Conservation (phyloP, 2,113 vertebrate genomes). For the Ardeotis arabs region DNA sequence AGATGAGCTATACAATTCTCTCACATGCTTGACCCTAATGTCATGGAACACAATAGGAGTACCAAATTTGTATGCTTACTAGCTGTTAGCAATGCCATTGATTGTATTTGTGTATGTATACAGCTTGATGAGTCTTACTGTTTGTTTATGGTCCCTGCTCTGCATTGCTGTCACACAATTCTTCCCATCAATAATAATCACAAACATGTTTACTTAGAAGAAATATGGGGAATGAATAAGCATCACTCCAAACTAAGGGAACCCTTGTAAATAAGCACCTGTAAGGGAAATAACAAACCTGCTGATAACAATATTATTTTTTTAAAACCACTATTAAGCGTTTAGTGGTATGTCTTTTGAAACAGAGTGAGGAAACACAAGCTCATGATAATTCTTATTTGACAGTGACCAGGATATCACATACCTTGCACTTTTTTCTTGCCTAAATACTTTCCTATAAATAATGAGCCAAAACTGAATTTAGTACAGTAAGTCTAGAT, state of each 20-base stretch:
- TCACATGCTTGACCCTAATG: not conserved
- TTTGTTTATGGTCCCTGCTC: slow-evolving; percentile 27
- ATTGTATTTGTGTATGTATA: not conserved
- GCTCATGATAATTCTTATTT: not conserved
- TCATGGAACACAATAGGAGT: not conserved
- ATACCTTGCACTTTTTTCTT: not conserved
- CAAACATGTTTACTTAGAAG: not conserved
- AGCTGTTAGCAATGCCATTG: not conserved
- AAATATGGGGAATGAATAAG: not conserved
- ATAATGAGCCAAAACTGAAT: slow-evolving; percentile 28
- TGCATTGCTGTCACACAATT: slow-evolving; percentile 5
- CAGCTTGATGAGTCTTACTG: not conserved
- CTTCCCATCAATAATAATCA: slow-evolving; percentile 49
- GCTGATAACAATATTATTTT: not conserved
- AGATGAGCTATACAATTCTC: slow-evolving; percentile 20
- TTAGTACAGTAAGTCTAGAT: not conserved
- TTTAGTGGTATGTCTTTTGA: slow-evolving; percentile 11
- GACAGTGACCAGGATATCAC: not conserved
- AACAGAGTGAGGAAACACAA: not conserved
- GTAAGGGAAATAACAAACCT: slow-evolving; percentile 15
- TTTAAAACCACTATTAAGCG: not conserved
- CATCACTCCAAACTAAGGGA: not conserved
- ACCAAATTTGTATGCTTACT: not conserved
- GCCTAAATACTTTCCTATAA: not conserved
- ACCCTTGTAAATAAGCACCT: slow-evolving; percentile 21